Conservation (phyloP, 53 echinoderm and acorn worm genomes). For the Pentamera pediparva region DNA sequence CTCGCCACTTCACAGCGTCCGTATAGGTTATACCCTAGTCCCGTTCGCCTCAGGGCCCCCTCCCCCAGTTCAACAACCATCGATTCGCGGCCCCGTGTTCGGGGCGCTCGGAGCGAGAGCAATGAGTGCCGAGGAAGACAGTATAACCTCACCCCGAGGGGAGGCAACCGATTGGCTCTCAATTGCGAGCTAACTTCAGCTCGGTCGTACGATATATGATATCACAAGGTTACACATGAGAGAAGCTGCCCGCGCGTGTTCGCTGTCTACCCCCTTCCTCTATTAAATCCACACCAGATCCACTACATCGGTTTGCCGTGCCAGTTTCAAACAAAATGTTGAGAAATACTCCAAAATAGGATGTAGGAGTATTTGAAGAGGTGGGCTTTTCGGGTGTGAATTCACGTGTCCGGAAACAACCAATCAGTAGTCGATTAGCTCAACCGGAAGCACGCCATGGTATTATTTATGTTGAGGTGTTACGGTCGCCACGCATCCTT, state of each 20-base stretch:
- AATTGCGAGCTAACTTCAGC: slow-evolving; percentile 22
- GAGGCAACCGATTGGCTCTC: slow-evolving; percentile 18
- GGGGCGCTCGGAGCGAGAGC: slow-evolving; percentile 28
- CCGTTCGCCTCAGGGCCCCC: slow-evolving; percentile 20
- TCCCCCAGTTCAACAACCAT: slow-evolving; percentile 28
- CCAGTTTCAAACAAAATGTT: no score
- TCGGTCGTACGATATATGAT: slow-evolving; percentile 1
- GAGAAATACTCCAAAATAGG: no score
- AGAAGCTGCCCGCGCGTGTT: no score
- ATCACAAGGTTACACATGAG: no score
- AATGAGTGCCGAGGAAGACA: slow-evolving; percentile 15
- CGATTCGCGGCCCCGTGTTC: slow-evolving; percentile 29
- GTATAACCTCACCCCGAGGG: slow-evolving; percentile 11
- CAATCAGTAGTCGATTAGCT: no score
- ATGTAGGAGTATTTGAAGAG: no score
- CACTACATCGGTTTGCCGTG: slow-evolving; percentile 30
- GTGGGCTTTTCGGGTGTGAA: no score
- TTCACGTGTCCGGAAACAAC: no score
- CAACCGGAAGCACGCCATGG: slow-evolving; percentile 24
- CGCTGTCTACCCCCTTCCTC: slow-evolving; percentile 3
- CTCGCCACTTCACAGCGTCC: no score
- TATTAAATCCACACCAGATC: slow-evolving; percentile 22
- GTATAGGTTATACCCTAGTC: no score
- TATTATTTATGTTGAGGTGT: no score
- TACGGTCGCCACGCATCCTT: slow-evolving; percentile 26